Evolutionary conservation across 2,797 vertebrate species (phyloP), one percentile per base, ranked within the genome.

Genomic region (Carduelis carduelis): DNA sequence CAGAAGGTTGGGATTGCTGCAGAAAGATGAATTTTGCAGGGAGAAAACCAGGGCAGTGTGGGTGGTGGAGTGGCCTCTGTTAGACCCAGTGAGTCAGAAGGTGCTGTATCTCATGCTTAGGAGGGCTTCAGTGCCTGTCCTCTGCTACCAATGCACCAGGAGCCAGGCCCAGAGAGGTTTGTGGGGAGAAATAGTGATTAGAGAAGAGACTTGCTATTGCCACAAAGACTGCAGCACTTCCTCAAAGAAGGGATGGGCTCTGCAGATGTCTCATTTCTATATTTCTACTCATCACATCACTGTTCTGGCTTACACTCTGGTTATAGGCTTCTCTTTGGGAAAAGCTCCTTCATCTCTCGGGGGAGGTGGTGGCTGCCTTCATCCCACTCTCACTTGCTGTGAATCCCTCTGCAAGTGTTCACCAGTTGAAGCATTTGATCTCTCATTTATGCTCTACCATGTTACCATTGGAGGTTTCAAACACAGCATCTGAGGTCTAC

Each of bases 171-270:
- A 74, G 27, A 34, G 12, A 44, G 23, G 14, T 75, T 78, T 61
- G 13, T 74, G 37, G 21, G 37, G 4, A 75, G 27, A 43, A 79
- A 49, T 2, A 53, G 16, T 21, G 43, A 55, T 53, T 49, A 28
- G 23, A 46, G 69, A 43, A 41, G 24, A 87, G 68, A 37, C 13
- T 80, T 0, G 0, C n/a, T 82, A 3, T 37, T n/a, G 41, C n/a
- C 37, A 80, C 18, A 30, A 49, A 74, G 49, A 83, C 53, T 64
- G n/a, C 53, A 75, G 41, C 23, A 43, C 35, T 70, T 77, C 12
- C 16, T 53, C 3, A 12, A 49, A 76, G 22, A 28, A 87, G n/a
- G 23, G 71, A 63, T 19, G 26, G 30, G 64, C 24, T 72, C 68
- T 93, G 69, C 34, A 83, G 39, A 30, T 75, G 37, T 52, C 61